phyloP scores from a whole-genome alignment of 2,113 vertebrate species.

The Catharus minimus region DNA sequence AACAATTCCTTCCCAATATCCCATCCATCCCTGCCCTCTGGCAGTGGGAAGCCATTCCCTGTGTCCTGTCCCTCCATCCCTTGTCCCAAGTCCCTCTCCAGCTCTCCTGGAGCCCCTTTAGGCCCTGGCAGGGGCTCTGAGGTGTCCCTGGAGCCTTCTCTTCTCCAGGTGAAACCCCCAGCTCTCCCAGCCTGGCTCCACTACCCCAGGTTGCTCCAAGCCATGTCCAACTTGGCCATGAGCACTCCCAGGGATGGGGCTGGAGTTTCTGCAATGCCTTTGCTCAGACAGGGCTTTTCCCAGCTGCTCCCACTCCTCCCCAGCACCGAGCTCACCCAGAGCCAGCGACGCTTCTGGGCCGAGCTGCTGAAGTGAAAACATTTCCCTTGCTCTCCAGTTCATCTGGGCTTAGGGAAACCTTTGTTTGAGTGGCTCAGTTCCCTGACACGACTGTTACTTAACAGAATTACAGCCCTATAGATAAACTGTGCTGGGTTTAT shows the following conservation, averaged over 20 bases:
- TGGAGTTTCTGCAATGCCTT: background rate
- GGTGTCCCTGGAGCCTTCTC: too few relatives aligned
- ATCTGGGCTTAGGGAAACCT: conserved; percentile 33
- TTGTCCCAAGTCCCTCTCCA: too few relatives aligned
- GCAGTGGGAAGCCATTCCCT: too few relatives aligned
- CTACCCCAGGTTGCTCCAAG: background rate
- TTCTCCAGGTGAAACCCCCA: background rate
- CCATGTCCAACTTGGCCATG: background rate
- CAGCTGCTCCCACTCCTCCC: background rate
- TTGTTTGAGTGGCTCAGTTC: background rate
- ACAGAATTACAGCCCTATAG: conserved; percentile 42
- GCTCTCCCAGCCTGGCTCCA: background rate
- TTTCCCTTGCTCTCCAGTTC: background rate
- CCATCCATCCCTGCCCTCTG: too few relatives aligned
- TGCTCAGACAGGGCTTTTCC: background rate
- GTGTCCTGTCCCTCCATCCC: too few relatives aligned
- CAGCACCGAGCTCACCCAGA: background rate
- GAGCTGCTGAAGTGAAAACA: conserved; percentile 13
- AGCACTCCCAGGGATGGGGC: background rate
- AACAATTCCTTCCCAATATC: too few relatives aligned
- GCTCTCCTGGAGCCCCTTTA: too few relatives aligned
- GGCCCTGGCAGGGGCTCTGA: too few relatives aligned
- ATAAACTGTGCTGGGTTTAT: conserved; percentile 46
- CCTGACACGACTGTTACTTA: background rate
- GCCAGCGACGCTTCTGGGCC: background rate